A percentile compares a stretch with the other conserved stretches of the same genome.
These are phyloP conservation scores for Heliopora coerulea DNA, from an alignment of 92 coral and sea anemone species.

Conservation along the genomic window DNA sequence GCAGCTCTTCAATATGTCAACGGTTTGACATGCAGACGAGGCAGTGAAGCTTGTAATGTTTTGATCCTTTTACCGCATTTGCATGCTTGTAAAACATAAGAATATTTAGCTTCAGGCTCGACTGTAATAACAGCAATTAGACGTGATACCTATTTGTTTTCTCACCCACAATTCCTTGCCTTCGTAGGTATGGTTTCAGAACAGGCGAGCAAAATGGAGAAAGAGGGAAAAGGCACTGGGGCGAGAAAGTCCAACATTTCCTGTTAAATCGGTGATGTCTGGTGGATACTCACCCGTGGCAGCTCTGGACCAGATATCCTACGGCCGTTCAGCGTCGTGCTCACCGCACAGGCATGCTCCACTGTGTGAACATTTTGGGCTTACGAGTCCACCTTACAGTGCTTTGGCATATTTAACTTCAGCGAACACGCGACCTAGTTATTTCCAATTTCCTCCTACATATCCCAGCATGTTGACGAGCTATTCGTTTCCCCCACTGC, in stretches of 20 bases:
- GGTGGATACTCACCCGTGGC: not conserved
- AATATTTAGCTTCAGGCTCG: too few relatives aligned
- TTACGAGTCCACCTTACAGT: constrained; percentile 18
- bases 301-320: constrained; percentile 9
- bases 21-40: too few relatives aligned
- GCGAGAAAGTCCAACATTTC: constrained; percentile 82
- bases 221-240: constrained; percentile 96
- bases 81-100: too few relatives aligned
- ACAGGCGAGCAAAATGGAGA: constrained; percentile 98
- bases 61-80: too few relatives aligned
- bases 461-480: constrained; percentile 7
- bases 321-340: constrained; percentile 5
- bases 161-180: not conserved
- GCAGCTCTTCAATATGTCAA: too few relatives aligned
- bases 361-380: constrained; percentile 27
- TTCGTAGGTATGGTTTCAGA: constrained; percentile 95
- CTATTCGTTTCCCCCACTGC: constrained; percentile 8
- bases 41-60: too few relatives aligned
- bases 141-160: not conserved
- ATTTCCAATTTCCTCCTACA: constrained; percentile 18
- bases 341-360: not conserved
- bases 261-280: not conserved
- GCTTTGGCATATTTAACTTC: constrained; percentile 24
- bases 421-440: constrained; percentile 27
- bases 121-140: too few relatives aligned